phyloP scores from a whole-genome alignment of 2,888 invertebrate species.

The Cephus nigrinus region DNA sequence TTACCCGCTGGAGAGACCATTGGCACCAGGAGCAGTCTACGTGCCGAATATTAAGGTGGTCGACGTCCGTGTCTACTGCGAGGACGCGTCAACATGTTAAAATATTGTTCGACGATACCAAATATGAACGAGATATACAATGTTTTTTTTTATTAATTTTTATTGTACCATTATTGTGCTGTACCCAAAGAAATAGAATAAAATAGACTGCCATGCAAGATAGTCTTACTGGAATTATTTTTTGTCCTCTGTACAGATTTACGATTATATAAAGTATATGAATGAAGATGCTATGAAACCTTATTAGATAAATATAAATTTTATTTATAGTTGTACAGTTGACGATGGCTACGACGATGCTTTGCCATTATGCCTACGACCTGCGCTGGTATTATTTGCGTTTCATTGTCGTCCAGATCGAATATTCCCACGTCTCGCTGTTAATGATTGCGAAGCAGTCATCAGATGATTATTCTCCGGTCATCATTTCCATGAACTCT shows the following conservation, averaged over 20 bases:
- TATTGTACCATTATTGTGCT: neutral
- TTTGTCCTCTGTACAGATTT: neutral
- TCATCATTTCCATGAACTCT: constrained; percentile 98
- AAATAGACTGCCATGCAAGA: neutral
- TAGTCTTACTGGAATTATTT: neutral
- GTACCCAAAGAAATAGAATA: neutral
- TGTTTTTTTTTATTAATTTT: neutral
- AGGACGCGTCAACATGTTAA: constrained; percentile 46
- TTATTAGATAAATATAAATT: constrained; percentile 5
- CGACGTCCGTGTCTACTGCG: constrained; percentile 70
- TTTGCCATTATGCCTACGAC: neutral
- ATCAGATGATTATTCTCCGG: constrained; percentile 76
- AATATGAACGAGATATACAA: neutral
- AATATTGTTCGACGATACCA: neutral
- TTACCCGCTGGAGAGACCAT: constrained; percentile 71
- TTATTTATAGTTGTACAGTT: constrained; percentile 1
- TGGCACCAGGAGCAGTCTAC: constrained; percentile 60
- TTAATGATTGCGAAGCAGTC: neutral
- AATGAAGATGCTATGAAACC: neutral
- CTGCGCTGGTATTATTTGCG: neutral
- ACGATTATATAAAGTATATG: neutral
- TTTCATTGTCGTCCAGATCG: neutral
- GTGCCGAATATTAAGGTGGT: constrained; percentile 68
- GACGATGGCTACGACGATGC: neutral
- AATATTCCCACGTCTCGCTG: neutral